A percentile compares a stretch with the other conserved stretches of the same genome.
phyloP scores from a whole-genome alignment of 37 sponge, comb jelly and placozoan genomes.

The Halichondria panicea region DNA sequence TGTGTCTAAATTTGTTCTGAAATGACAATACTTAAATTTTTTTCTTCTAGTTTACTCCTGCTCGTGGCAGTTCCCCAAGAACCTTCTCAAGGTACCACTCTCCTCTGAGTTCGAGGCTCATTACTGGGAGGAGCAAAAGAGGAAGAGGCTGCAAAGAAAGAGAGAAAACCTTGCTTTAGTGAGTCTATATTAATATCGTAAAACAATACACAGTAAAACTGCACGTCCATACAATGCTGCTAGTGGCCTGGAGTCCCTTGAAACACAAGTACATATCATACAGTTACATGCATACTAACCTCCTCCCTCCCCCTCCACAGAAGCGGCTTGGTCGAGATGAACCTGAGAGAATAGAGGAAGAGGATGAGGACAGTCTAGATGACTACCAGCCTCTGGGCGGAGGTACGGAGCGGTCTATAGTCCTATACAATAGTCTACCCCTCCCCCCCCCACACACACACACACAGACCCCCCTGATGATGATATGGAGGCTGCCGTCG shows the following conservation, averaged over 20 bases:
- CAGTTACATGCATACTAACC: no score
- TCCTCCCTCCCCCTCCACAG: slow-evolving; percentile 1
- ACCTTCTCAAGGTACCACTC: slow-evolving; percentile 42
- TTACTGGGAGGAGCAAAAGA: slow-evolving; percentile 66
- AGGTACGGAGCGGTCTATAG: neutral
- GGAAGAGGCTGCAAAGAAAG: slow-evolving; percentile 4
- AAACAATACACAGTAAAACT: neutral
- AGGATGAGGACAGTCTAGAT: slow-evolving; percentile 33
- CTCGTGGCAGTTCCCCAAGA: slow-evolving; percentile 64
- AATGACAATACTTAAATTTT: neutral
- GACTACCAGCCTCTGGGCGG: slow-evolving; percentile 50
- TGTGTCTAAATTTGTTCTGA: neutral
- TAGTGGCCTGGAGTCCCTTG: no score
- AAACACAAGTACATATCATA: no score
- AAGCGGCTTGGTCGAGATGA: slow-evolving; percentile 13
- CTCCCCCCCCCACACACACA: no score
- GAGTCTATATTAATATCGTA: no score
- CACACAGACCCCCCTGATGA: slow-evolving; percentile 33
- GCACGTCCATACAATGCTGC: neutral
- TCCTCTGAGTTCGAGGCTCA: slow-evolving; percentile 56
- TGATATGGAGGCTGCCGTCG: neutral
- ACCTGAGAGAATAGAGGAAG: slow-evolving; percentile 15
- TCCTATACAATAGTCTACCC: neutral
- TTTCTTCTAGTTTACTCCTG: slow-evolving; percentile 57
- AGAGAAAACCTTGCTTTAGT: slow-evolving; percentile 33